phyloP scores from a whole-genome alignment of 2,888 invertebrate genomes.

The Coenonympha glycerion region DNA sequence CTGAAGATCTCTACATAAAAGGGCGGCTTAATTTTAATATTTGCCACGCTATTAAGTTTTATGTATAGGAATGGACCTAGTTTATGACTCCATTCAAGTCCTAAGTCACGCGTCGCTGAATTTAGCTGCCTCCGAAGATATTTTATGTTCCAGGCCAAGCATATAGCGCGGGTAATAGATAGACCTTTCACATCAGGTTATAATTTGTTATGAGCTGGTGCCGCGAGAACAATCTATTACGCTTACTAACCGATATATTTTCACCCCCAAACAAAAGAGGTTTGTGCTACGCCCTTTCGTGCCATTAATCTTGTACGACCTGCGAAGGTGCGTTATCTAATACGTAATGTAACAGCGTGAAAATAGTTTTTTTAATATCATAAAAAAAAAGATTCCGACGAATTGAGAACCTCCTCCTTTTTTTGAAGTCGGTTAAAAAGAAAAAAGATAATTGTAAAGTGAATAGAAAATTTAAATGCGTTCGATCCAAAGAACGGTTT shows the following conservation, averaged over 20 bases:
- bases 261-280: constrained; percentile 23
- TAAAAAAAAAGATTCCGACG: too few species aligned
- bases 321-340: background rate
- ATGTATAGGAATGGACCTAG: background rate
- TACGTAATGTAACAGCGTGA: background rate
- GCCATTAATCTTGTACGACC: constrained; percentile 12
- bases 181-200: constrained; percentile 19
- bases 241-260: constrained; percentile 20
- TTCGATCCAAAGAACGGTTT: too few species aligned
- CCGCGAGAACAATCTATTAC: constrained; percentile 25
- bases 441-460: too few species aligned
- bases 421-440: too few species aligned
- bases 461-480: too few species aligned
- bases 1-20: background rate
- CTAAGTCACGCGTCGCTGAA: constrained; percentile 1
- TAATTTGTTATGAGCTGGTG: constrained; percentile 20
- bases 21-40: background rate
- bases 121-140: constrained; percentile 1
- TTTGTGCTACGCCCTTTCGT: constrained; percentile 15
- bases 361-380: background rate
- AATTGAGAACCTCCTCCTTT: too few species aligned
- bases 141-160: constrained; percentile 10
- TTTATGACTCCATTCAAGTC: background rate
- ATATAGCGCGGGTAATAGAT: constrained; percentile 13
- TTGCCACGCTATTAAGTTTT: constrained; percentile 1